A percentile compares a stretch with the other conserved stretches of the same genome.
Evolutionary conservation across 2,888 invertebrate species (phyloP).

Genomic region (Diplazon laetatorius): DNA sequence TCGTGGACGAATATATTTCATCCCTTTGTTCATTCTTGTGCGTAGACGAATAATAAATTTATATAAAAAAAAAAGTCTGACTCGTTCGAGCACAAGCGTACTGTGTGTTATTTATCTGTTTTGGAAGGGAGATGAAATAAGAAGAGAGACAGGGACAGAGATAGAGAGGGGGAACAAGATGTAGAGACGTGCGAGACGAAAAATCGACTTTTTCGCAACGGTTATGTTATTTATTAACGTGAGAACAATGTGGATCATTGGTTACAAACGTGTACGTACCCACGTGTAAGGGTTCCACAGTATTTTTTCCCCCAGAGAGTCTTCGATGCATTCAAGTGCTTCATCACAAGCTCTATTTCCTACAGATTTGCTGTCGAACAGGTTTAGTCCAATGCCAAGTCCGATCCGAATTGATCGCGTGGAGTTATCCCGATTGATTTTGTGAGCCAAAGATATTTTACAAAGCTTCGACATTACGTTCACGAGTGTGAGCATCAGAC

Average conservation of each 20-base stretch:
- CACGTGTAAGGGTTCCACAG: conserved; percentile 8
- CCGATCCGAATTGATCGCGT: too few relatives aligned
- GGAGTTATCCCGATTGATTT: too few relatives aligned
- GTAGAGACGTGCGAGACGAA: background rate
- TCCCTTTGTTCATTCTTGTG: conserved; percentile 51
- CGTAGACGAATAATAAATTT: background rate
- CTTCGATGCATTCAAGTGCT: background rate
- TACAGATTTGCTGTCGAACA: background rate
- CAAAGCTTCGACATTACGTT: too few relatives aligned
- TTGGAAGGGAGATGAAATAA: background rate
- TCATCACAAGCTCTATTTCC: background rate
- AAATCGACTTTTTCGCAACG: conserved; percentile 17
- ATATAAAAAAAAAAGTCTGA: conserved; percentile 44
- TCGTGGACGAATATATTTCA: conserved; percentile 52
- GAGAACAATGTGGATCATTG: conserved; percentile 25
- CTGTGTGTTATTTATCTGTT: conserved; percentile 7
- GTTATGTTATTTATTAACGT: conserved; percentile 25
- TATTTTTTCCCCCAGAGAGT: background rate
- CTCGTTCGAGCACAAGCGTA: conserved; percentile 25
- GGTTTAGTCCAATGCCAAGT: background rate
- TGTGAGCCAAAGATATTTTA: too few relatives aligned
- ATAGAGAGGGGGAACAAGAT: background rate
- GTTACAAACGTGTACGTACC: background rate
- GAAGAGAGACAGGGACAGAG: background rate
- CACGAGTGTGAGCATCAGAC: too few relatives aligned